Evolutionary conservation across 2,797 vertebrate species (phyloP), one percentile per base, ranked within the genome.

Genomic region (Anolis apletophallus): DNA sequence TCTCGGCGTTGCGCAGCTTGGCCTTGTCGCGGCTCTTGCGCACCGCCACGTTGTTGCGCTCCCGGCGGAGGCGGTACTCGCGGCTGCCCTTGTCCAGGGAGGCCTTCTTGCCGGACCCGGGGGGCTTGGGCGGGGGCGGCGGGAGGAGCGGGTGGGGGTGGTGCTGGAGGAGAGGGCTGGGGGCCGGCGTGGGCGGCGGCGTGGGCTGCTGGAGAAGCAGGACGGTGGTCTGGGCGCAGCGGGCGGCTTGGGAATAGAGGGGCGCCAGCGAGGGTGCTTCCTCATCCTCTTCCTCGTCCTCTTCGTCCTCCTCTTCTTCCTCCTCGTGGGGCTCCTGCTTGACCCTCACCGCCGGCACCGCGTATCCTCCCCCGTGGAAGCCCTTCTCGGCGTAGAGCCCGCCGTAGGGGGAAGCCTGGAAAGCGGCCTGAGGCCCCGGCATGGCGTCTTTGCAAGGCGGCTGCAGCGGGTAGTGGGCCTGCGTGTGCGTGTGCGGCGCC

Each of bases 21-120:
- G 98, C 98, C 95, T 99, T 99, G 97, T 99, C 98, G n/a, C 98
- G 95, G 96, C 98, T 99, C 94, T 99, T 99, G 86, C 98, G 97
- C 96, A 99, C 98, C 1, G 98, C 98, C 91, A 99, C 98, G 95
- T 99, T 99, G 96, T 99, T 99, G 95, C 98, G 97, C 97, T 99
- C 98, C 72, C 98, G 97, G 93, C 98, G 89, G 96, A 99, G 96
- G 81, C 98, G 97, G 96, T 99, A 99, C 96, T 99, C 98, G 85
- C 94, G 95, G 95, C 98, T 99, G 97, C 87, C 97, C 96, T 99
- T 99, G 96, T 99, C 98, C 71, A 99, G 94, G 78, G n/a, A n/a
- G n/a, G 97, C 93, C 94, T 99, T 99, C 96, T 99, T 99, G 92
- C 92, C 55, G n/a, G n/a, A n/a, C 88, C 98, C 99, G 80, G 96